phyloP scores from a whole-genome alignment of 2,113 vertebrate genomes.

The Ceuthmochares aereus region DNA sequence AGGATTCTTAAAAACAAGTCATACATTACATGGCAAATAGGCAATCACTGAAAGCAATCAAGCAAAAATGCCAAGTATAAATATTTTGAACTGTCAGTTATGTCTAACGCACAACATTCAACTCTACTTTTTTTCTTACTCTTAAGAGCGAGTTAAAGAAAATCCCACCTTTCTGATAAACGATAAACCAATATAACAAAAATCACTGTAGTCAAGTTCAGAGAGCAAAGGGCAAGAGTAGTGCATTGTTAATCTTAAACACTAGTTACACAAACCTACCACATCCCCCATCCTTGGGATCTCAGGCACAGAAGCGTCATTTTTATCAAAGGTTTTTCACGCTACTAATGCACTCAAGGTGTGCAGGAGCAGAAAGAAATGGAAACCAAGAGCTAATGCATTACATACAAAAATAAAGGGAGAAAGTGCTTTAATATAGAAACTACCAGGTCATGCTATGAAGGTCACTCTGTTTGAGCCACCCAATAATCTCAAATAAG shows the following conservation, averaged over 20 bases:
- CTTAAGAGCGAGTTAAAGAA: not conserved
- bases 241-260: not conserved
- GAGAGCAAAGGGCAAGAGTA: not conserved
- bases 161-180: not conserved
- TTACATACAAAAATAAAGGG: not conserved
- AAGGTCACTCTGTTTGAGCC: not conserved
- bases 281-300: not conserved
- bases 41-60: not conserved
- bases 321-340: not conserved
- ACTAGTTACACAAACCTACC: not conserved
- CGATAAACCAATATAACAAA: not conserved
- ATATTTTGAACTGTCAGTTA: not conserved
- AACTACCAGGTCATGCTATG: not conserved
- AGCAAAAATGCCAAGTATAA: not conserved
- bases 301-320: not conserved
- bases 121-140: not conserved
- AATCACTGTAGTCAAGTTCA: not conserved
- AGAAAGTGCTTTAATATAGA: not conserved
- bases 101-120: not conserved
- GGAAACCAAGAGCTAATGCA: not conserved
- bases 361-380: fast-evolving
- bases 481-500: not conserved
- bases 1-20: not conserved
- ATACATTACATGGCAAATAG: not conserved
- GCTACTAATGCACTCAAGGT: not conserved